These are phyloP conservation scores for Zonitis immaculata DNA, from an alignment of 2,888 invertebrate genomes.

Conservation along the genomic window DNA sequence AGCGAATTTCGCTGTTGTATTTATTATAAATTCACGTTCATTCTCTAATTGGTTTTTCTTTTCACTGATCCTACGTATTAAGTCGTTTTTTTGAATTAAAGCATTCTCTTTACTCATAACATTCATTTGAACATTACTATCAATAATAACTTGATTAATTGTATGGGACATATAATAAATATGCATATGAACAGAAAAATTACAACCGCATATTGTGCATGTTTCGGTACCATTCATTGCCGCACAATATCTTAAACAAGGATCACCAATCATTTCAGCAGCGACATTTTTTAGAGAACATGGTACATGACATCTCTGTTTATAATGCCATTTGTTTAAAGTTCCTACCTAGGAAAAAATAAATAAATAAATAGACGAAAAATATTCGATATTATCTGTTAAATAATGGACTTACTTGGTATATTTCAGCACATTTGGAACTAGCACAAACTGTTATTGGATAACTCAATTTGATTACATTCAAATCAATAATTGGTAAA, in stretches of 20 bases:
- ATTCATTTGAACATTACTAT: constrained; percentile 29
- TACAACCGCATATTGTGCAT: constrained; percentile 36
- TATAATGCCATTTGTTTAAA: constrained; percentile 37
- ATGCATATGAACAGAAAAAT: constrained; percentile 41
- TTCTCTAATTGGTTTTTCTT: constrained; percentile 28
- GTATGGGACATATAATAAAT: constrained; percentile 40
- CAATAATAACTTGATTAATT: constrained; percentile 29
- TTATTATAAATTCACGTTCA: constrained; percentile 34
- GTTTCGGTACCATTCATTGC: constrained; percentile 31
- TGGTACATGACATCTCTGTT: constrained; percentile 40
- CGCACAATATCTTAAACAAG: constrained; percentile 35
- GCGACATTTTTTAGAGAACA: constrained; percentile 39
- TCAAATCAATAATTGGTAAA: constrained; percentile 35
- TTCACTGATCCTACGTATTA: constrained; percentile 28
- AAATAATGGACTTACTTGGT: constrained; percentile 25
- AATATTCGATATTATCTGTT: too few species aligned
- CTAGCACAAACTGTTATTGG: constrained; percentile 39
- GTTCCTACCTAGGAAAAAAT: constrained; percentile 29
- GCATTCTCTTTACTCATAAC: constrained; percentile 31
- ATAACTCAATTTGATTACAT: constrained; percentile 30
- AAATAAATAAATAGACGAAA: too few species aligned
- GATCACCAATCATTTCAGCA: constrained; percentile 38
- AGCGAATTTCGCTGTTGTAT: constrained; percentile 39
- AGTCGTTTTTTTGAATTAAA: constrained; percentile 21
- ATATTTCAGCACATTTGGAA: constrained; percentile 31